These are phyloP conservation scores for Pollenia labialis DNA, from an alignment of 2,888 invertebrate genomes.

Conservation along the genomic window DNA sequence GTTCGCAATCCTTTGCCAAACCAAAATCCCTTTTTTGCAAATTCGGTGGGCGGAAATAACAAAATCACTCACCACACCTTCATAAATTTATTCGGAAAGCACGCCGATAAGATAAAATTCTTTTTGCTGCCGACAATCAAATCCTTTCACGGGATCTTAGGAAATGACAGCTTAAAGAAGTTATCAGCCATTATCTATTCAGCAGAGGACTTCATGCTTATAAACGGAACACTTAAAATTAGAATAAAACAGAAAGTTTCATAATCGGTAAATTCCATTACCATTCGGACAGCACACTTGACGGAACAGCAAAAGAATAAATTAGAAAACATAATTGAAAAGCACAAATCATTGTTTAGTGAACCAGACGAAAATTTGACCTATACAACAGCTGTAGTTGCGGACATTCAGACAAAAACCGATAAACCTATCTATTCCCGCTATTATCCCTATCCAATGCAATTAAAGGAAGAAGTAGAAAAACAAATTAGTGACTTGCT, in stretches of 20 bases:
- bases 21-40: slow-evolving; percentile 19
- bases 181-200: slow-evolving; percentile 8
- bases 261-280: slow-evolving; percentile 10
- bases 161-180: slow-evolving; percentile 4
- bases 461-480: slow-evolving; percentile 38
- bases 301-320: neutral
- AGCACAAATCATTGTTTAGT: neutral
- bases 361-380: slow-evolving; percentile 42
- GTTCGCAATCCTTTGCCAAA: slow-evolving; percentile 15
- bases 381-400: slow-evolving; percentile 31
- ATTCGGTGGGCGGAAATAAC: slow-evolving; percentile 24
- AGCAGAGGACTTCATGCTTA: neutral
- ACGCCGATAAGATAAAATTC: neutral
- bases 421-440: slow-evolving; percentile 13
- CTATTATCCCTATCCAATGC: slow-evolving; percentile 35
- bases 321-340: neutral
- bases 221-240: neutral
- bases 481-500: slow-evolving; percentile 25
- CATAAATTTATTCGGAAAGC: slow-evolving; percentile 26
- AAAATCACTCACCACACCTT: slow-evolving; percentile 48
- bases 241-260: slow-evolving; percentile 9
- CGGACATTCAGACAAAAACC: slow-evolving; percentile 12
- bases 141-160: neutral
- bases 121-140: slow-evolving; percentile 4
- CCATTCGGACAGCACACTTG: slow-evolving; percentile 30